Evolutionary conservation across 2,113 vertebrate genomes (phyloP).

Genomic region (Cebus imitator): DNA sequence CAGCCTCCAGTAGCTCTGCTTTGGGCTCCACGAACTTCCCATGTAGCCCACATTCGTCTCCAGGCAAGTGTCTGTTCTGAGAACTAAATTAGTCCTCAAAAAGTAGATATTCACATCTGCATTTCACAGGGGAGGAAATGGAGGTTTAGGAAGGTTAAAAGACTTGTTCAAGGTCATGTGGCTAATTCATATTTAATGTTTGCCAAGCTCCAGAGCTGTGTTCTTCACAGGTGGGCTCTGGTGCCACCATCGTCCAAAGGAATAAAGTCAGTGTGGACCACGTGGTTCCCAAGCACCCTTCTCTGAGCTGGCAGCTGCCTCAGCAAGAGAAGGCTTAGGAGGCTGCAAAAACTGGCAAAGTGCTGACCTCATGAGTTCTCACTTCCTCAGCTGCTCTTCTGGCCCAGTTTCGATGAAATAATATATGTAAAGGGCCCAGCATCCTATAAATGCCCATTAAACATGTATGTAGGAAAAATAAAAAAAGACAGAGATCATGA

Average conservation of each 20-base stretch:
- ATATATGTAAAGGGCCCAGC: not conserved
- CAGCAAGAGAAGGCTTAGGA: not conserved
- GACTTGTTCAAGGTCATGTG: constrained; percentile 53
- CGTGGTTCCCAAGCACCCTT: not conserved
- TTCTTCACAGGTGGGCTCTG: not conserved
- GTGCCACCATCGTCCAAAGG: too few relatives aligned
- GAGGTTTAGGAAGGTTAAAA: constrained; percentile 48
- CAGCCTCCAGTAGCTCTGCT: not conserved
- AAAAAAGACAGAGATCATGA: not conserved
- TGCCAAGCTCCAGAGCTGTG: not conserved
- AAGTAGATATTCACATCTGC: not conserved
- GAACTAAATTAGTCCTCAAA: not conserved
- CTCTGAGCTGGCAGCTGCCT: not conserved
- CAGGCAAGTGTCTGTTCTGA: not conserved
- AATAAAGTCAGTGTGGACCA: not conserved
- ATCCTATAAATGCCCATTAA: not conserved
- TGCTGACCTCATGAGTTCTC: fast-evolving
- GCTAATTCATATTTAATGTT: not conserved
- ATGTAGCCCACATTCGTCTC: not conserved
- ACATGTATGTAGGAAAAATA: not conserved
- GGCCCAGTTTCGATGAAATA: not conserved
- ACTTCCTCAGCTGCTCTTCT: not conserved
- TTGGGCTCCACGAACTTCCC: not conserved
- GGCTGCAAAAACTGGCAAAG: not conserved
- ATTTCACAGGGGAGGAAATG: not conserved